Evolutionary conservation across 2,797 vertebrate genomes (phyloP).

Genomic region (Trachurus trachurus): DNA sequence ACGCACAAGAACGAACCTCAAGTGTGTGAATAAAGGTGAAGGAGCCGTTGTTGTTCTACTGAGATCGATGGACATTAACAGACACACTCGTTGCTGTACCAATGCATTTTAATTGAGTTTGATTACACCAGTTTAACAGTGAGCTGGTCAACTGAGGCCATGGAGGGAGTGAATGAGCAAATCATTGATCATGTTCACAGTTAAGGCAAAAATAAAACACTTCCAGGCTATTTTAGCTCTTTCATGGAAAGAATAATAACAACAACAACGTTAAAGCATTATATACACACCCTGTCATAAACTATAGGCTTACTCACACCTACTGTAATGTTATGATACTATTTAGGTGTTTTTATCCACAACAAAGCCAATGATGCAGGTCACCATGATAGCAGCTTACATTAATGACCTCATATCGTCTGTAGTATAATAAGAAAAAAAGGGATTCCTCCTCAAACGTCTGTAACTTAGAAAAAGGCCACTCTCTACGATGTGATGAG

Average conservation of each 20-base stretch:
- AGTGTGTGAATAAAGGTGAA: background rate
- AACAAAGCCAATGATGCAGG: background rate
- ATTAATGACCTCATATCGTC: slow-evolving; percentile 10
- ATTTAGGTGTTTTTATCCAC: slow-evolving; percentile 5
- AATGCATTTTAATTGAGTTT: slow-evolving; percentile 58
- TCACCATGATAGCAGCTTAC: slow-evolving; percentile 16
- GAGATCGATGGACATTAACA: background rate
- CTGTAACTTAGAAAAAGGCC: slow-evolving; percentile 2
- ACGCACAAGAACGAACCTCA: background rate
- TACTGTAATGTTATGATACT: slow-evolving; percentile 8
- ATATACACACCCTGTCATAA: slow-evolving; percentile 27
- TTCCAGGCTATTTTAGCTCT: slow-evolving; percentile 79
- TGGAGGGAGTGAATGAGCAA: slow-evolving; percentile 40
- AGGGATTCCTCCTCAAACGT: background rate
- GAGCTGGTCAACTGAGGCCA: slow-evolving; percentile 44
- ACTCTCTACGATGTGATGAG: background rate
- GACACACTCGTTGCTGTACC: slow-evolving; percentile 23
- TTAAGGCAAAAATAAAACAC: slow-evolving; percentile 62
- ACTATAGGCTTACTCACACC: slow-evolving; percentile 5
- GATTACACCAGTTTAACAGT: slow-evolving; percentile 54
- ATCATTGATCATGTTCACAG: slow-evolving; percentile 51
- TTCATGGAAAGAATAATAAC: slow-evolving; percentile 96
- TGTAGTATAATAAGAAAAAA: slow-evolving; percentile 5
- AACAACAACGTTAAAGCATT: slow-evolving; percentile 30
- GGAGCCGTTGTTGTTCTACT: background rate